Conservation (phyloP, 2,113 vertebrate genomes). For the Fulmarus glacialis region DNA sequence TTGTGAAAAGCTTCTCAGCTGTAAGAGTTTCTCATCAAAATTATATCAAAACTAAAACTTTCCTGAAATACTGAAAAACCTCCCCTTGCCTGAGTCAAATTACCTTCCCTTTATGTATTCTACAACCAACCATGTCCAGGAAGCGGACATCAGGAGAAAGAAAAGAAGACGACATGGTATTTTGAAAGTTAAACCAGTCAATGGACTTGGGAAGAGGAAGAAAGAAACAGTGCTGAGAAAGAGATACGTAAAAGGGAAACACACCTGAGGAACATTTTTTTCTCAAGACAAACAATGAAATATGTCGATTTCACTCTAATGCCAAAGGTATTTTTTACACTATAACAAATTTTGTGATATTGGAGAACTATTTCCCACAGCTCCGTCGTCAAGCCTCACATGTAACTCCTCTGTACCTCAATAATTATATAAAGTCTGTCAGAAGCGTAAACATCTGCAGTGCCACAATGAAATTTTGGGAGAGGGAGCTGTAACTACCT, state of each 20-base stretch:
- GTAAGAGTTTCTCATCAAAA: not conserved
- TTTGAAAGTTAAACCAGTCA: not conserved
- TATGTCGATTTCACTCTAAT: not conserved
- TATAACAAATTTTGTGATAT: not conserved
- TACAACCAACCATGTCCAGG: not conserved
- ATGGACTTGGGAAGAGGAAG: not conserved
- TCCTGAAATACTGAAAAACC: not conserved
- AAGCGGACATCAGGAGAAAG: not conserved
- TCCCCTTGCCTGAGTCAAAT: not conserved
- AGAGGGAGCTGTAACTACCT: not conserved
- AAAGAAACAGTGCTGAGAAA: not conserved
- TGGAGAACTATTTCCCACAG: not conserved
- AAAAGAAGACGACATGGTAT: not conserved
- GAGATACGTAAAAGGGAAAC: not conserved
- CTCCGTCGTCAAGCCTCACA: not conserved
- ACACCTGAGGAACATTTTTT: not conserved
- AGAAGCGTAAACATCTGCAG: not conserved
- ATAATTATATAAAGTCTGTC: not conserved
- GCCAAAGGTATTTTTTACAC: not conserved
- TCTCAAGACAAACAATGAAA: not conserved
- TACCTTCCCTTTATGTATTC: not conserved
- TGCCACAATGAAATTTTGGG: not conserved
- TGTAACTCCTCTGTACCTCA: not conserved
- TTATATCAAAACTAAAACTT: not conserved
- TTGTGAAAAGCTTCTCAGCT: not conserved